Percentiles rank a stretch among this genome's conserved stretches.
phyloP scores from a whole-genome alignment of 2,797 vertebrate species.

The Tragopan temminckii region DNA sequence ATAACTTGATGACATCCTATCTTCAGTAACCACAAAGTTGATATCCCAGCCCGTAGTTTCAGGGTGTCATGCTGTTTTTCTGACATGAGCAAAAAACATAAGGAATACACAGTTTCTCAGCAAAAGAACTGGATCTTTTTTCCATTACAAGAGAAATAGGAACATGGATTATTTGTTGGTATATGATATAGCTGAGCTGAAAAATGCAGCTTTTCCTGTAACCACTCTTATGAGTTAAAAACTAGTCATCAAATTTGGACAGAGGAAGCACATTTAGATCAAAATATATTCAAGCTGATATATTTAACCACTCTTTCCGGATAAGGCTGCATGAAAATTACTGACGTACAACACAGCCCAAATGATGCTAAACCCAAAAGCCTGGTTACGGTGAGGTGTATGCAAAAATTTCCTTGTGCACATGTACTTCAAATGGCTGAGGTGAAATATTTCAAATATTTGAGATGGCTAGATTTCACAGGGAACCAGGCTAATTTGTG shows the following conservation, averaged over 20 bases:
- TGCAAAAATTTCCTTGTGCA: background rate
- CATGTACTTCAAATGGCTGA: fast-evolving
- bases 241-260: background rate
- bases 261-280: background rate
- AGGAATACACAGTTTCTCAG: background rate
- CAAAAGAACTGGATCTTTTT: background rate
- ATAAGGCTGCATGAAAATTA: background rate
- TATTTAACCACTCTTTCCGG: background rate
- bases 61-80: background rate
- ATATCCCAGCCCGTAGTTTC: background rate
- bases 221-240: background rate
- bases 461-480: background rate
- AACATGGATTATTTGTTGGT: background rate
- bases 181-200: background rate
- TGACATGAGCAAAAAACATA: background rate
- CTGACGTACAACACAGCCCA: background rate
- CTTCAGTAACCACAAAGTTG: background rate
- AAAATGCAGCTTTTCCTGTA: background rate
- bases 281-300: background rate
- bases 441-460: background rate
- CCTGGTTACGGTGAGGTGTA: background rate
- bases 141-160: background rate
- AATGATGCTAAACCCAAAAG: background rate
- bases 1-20: background rate
- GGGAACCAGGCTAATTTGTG: background rate